Conservation (phyloP, 2,797 vertebrate genomes). For the Nyctalus aviator region DNA sequence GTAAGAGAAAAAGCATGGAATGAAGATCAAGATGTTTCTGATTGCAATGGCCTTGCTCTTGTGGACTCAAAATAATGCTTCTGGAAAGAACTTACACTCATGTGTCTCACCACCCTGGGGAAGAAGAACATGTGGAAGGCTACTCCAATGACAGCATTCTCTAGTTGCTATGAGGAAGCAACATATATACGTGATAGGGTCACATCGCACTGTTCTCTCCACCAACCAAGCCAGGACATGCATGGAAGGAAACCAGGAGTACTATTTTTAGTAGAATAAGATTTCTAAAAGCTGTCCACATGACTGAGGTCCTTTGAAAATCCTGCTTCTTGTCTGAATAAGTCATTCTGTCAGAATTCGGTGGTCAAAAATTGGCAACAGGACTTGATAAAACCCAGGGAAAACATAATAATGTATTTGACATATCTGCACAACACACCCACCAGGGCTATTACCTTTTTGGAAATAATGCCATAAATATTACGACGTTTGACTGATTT, state of each 20-base stretch:
- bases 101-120: rapidly evolving
- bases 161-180: too few relatives aligned
- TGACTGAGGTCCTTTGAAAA: neutral
- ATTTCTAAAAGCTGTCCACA: neutral
- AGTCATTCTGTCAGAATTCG: neutral
- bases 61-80: rapidly evolving
- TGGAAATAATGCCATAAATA: neutral
- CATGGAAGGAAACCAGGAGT: neutral
- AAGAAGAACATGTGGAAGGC: rapidly evolving
- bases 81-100: rapidly evolving
- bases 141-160: rapidly evolving
- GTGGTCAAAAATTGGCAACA: neutral
- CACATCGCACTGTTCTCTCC: neutral
- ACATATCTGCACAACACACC: neutral
- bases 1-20: neutral
- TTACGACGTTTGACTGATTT: neutral
- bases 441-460: neutral
- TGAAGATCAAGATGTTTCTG: neutral
- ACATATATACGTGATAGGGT: rapidly evolving
- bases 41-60: neutral
- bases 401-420: rapidly evolving
- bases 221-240: neutral
- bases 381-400: neutral
- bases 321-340: neutral
- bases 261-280: neutral